These are phyloP conservation scores for Argyrosomus japonicus DNA, from an alignment of 2,113 vertebrate species.

Conservation along the genomic window DNA sequence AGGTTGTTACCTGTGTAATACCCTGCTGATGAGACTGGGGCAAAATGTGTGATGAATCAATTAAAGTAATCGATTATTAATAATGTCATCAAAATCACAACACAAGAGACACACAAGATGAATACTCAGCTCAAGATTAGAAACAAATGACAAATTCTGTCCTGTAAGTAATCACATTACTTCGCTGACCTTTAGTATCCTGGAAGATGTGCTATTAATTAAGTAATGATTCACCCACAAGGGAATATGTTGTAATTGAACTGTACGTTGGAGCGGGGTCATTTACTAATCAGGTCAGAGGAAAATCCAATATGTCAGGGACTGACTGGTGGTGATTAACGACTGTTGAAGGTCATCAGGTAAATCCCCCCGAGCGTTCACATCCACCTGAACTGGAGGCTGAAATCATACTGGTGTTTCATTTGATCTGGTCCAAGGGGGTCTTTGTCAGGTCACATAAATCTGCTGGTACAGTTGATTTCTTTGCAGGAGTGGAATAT, in stretches of 20 bases:
- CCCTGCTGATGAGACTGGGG: neutral
- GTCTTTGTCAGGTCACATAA: neutral
- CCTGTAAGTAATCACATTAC: slow-evolving; percentile 3
- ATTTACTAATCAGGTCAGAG: slow-evolving; percentile 17
- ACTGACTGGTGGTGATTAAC: slow-evolving; percentile 4
- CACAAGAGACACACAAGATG: neutral
- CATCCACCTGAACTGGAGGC: neutral
- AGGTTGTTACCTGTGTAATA: too few species aligned
- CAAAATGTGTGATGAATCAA: neutral
- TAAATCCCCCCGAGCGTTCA: neutral
- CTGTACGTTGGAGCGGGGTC: neutral
- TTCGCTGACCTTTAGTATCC: neutral
- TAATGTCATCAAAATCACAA: neutral
- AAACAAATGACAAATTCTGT: neutral
- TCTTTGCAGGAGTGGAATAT: too few species aligned
- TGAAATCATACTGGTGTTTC: neutral
- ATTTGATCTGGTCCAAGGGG: neutral
- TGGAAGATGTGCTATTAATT: neutral
- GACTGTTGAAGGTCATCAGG: slow-evolving; percentile 11
- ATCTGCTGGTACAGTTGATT: neutral
- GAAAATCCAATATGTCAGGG: slow-evolving; percentile 12
- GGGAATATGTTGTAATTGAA: neutral
- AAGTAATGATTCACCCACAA: neutral
- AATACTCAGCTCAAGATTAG: neutral
- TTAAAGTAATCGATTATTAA: neutral